Evolutionary conservation across 2,797 vertebrate species (phyloP).

Genomic region (Epinephelus coioides): DNA sequence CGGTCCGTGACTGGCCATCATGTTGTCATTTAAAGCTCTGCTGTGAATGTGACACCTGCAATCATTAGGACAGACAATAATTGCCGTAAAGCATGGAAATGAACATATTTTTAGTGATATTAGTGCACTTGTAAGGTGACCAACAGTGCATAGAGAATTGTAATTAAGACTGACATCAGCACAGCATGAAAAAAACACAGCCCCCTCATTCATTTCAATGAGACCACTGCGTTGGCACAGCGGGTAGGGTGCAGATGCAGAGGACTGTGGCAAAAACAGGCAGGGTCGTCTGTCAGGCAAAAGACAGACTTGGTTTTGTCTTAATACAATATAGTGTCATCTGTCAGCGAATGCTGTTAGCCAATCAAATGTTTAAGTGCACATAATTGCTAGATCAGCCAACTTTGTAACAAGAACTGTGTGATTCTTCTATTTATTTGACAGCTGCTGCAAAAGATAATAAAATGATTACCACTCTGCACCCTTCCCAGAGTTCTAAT

Average conservation of each 20-base stretch:
- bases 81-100: not conserved
- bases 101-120: constrained; percentile 2
- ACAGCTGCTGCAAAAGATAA: too few relatives aligned
- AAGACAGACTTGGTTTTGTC: not conserved
- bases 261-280: not conserved
- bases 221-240: not conserved
- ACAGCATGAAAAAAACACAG: not conserved
- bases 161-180: not conserved
- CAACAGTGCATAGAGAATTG: not conserved
- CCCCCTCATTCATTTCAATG: not conserved
- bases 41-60: constrained; percentile 33
- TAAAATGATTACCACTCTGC: too few relatives aligned
- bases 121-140: not conserved
- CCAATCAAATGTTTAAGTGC: too few relatives aligned
- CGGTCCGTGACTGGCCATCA: constrained; percentile 42
- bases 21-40: constrained; percentile 45
- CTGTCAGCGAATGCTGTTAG: not conserved
- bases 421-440: too few relatives aligned
- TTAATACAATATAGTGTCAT: constrained; percentile 3
- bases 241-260: not conserved
- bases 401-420: too few relatives aligned
- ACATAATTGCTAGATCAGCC: too few relatives aligned
- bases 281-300: not conserved
- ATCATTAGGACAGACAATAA: constrained; percentile 11
- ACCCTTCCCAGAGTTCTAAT: too few relatives aligned